phyloP scores from a whole-genome alignment of 2,113 vertebrate species.

The Sebastes fasciatus region DNA sequence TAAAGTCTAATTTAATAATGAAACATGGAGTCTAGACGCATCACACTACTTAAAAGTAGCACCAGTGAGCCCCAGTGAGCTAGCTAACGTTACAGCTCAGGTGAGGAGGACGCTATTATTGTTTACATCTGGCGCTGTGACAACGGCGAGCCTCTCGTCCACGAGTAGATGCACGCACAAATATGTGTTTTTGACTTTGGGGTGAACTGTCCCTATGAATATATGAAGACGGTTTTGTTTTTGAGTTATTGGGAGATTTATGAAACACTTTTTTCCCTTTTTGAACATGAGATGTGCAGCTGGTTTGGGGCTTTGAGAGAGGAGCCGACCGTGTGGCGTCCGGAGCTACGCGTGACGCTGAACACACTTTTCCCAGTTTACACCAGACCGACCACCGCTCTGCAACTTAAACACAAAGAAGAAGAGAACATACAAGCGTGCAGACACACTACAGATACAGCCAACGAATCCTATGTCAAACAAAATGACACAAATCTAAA shows the following conservation, averaged over 20 bases:
- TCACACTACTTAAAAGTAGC: not conserved
- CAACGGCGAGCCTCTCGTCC: not conserved
- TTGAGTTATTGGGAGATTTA: not conserved
- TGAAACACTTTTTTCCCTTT: not conserved
- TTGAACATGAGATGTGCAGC: not conserved
- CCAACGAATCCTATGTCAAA: not conserved
- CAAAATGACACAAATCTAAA: constrained; percentile 6
- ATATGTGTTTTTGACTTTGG: not conserved
- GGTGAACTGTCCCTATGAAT: not conserved
- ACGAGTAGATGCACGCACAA: not conserved
- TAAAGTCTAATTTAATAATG: not conserved
- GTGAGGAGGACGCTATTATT: too few species aligned
- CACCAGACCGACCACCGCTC: not conserved
- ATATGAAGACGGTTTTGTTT: not conserved
- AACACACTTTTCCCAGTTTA: not conserved
- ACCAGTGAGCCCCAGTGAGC: too few species aligned
- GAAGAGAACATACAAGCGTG: not conserved
- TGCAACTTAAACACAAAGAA: not conserved
- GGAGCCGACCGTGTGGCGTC: not conserved
- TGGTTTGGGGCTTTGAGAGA: not conserved
- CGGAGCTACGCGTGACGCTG: not conserved
- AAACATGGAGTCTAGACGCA: constrained; percentile 1
- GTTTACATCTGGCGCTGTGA: not conserved
- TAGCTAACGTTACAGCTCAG: too few species aligned
- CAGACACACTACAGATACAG: constrained; percentile 28